Base-by-base conservation (phyloP, 92 coral and sea anemone genomes). In the Phenganax subtilis region DNA sequence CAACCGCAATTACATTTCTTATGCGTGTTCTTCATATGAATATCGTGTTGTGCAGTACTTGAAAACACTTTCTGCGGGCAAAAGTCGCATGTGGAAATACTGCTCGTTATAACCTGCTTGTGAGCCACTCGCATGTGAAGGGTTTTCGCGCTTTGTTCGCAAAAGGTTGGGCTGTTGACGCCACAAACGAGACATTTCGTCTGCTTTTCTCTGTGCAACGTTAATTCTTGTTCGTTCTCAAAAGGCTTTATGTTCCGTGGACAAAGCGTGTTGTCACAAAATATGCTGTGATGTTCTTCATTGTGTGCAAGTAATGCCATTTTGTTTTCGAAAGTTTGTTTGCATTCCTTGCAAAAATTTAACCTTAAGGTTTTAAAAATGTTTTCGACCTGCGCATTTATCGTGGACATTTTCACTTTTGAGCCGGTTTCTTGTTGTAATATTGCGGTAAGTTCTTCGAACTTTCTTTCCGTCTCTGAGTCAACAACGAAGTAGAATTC, bases 1-100 rank as follows among this genome's bases (percentile, higher is more conserved):
- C 99, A 96, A n/a, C 97, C 91, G 55, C 99, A 96, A 59, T 96
- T 96, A 65, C 99, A 96, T 75, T 96, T 96, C 86, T 96, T 96
- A 85, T 96, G 99, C 30, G 92, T 87, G 79, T 92, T 87, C 71
- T 89, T 88, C 99, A 96, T 96, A 83, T 96, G 99, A 44, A 90
- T 89, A 51, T 96, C 99, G 27, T 75, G 82, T 61, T 96, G 99
- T 30, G 88, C 92, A 60, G 75, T 25, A 11, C 96, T 88, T 27
- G 91, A 52, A 86, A 96, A 96, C 54, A 69, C 75, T 77, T 90
- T 96, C 15, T 76, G 90, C 0, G 99, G 97, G 61, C 99, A 96
- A 85, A 96, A 96, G 84, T 96, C 88, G 56, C 99, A 96, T 27
- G 55, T 69, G 51, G n/a, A 11, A 67, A 55, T 47, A 12, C 70